Conservation (phyloP, 1,140 invertebrate species). For the Agraylea sexmaculata region DNA sequence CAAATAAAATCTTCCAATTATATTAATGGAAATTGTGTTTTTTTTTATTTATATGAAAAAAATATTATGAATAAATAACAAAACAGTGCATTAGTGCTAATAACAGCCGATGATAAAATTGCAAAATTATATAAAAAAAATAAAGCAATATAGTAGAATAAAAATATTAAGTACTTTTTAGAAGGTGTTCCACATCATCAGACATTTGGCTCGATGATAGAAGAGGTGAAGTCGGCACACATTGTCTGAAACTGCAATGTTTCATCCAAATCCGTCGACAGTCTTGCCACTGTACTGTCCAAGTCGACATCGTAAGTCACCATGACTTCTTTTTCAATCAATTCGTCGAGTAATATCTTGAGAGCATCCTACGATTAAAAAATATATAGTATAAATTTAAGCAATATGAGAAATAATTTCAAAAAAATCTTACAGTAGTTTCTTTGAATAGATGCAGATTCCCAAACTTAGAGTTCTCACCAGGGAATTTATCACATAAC, state of each 20-base stretch:
- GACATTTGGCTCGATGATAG: too few relatives aligned
- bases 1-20: too few relatives aligned
- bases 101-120: too few relatives aligned
- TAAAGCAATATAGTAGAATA: too few relatives aligned
- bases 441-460: conserved; percentile 17
- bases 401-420: background rate
- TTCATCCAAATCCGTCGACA: conserved; percentile 18
- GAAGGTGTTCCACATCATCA: too few relatives aligned
- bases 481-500: conserved; percentile 13
- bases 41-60: too few relatives aligned
- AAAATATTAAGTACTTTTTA: too few relatives aligned
- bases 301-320: conserved; percentile 19
- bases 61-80: too few relatives aligned
- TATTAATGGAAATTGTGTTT: too few relatives aligned
- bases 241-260: conserved; percentile 18
- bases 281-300: conserved; percentile 12
- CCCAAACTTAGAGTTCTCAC: conserved; percentile 10
- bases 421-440: conserved; percentile 13
- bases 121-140: too few relatives aligned
- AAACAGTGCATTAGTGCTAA: too few relatives aligned
- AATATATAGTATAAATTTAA: background rate
- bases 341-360: conserved; percentile 15
- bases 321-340: conserved; percentile 18
- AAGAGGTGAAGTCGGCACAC: conserved; percentile 9
- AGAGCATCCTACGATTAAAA: conserved; percentile 12